Evolutionary conservation across 2,113 vertebrate species (phyloP).

Genomic region (Nothoprocta pentlandii): DNA sequence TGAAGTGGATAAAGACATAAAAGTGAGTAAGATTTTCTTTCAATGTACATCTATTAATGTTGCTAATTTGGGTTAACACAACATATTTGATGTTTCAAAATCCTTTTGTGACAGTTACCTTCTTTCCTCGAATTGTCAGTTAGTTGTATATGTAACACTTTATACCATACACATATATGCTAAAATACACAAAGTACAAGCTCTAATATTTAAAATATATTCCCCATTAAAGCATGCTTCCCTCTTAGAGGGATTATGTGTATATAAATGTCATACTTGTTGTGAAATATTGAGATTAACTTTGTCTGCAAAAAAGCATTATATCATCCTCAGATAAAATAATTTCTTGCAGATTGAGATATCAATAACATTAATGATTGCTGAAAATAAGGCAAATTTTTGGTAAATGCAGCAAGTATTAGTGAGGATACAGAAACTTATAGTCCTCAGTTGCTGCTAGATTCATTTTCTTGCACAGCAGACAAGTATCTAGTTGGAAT

Average conservation of each 20-base stretch:
- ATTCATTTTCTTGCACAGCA: background rate
- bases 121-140: background rate
- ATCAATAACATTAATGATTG: background rate
- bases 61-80: background rate
- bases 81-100: background rate
- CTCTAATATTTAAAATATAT: background rate
- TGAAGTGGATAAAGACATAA: background rate
- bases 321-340: background rate
- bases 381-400: background rate
- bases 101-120: background rate
- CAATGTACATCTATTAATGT: background rate
- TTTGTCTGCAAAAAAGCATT: background rate
- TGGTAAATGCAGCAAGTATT: background rate
- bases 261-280: background rate
- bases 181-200: background rate
- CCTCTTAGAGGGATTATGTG: background rate
- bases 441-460: background rate
- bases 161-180: rapidly evolving
- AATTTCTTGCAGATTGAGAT: background rate
- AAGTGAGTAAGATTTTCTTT: background rate
- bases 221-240: background rate
- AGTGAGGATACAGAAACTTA: background rate
- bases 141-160: background rate
- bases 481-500: background rate
- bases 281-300: background rate